phyloP scores from a whole-genome alignment of 37 sponge, comb jelly and placozoan genomes.

The Tethya wilhelma region DNA sequence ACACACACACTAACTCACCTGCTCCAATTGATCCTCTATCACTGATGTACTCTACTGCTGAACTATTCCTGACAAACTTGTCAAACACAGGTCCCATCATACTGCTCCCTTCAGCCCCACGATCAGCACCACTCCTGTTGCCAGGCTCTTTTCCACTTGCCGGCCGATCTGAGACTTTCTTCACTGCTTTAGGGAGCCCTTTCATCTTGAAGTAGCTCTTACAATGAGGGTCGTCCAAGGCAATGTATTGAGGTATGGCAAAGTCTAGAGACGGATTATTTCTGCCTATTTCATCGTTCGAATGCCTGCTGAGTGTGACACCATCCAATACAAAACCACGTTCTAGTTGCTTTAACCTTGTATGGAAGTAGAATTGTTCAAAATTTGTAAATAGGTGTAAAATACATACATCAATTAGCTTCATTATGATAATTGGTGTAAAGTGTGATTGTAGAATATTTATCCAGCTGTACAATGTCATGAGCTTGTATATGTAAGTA shows the following conservation, averaged over 20 bases:
- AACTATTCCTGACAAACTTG: slow-evolving; percentile 29
- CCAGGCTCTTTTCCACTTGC: not conserved
- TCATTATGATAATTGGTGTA: no score
- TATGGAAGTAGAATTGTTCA: not conserved
- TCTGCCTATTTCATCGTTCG: slow-evolving; percentile 77
- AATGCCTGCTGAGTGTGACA: slow-evolving; percentile 46
- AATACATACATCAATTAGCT: not conserved
- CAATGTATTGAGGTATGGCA: slow-evolving; percentile 76
- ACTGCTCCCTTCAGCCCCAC: no score
- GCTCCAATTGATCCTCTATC: slow-evolving; percentile 39
- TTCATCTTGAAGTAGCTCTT: slow-evolving; percentile 53
- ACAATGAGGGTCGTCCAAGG: slow-evolving; percentile 50
- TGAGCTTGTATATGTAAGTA: no score
- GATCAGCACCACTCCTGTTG: not conserved
- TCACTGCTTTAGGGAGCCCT: slow-evolving; percentile 50
- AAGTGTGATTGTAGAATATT: no score
- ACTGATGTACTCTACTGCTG: slow-evolving; percentile 28
- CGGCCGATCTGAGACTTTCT: not conserved
- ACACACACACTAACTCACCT: slow-evolving; percentile 15
- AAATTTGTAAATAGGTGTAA: not conserved
- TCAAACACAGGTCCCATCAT: slow-evolving; percentile 64
- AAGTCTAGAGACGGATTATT: slow-evolving; percentile 67
- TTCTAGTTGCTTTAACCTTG: slow-evolving; percentile 62
- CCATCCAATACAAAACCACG: slow-evolving; percentile 72
- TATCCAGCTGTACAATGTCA: no score